Percentiles rank a stretch among this genome's conserved stretches.
phyloP scores from a whole-genome alignment of 1,140 invertebrate genomes.

The Batillaria attramentaria region DNA sequence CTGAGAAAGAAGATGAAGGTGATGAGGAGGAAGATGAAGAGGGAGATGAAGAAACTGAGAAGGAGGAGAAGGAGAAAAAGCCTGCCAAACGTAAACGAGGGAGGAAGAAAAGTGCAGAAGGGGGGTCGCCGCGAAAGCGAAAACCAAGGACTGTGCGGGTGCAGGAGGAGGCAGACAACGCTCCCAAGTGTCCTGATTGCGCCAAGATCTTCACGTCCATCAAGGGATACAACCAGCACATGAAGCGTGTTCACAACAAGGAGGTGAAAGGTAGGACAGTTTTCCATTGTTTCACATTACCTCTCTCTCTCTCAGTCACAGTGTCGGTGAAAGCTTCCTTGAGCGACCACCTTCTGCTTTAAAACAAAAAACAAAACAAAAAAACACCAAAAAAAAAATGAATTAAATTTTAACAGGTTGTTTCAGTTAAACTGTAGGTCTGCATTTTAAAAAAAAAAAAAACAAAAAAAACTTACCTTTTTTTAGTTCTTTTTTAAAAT shows the following conservation, averaged over 20 bases:
- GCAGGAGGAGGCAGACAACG: neutral
- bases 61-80: neutral
- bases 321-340: too few species aligned
- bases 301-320: too few species aligned
- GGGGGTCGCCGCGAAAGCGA: neutral
- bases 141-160: neutral
- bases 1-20: neutral
- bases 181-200: neutral
- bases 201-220: constrained; percentile 1
- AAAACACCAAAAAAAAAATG: neutral
- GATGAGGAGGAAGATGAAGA: neutral
- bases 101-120: neutral
- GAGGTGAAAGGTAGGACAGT: constrained; percentile 21
- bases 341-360: too few species aligned
- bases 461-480: neutral
- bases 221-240: constrained; percentile 27
- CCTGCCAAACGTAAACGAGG: neutral
- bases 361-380: neutral
- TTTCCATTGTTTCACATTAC: neutral
- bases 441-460: neutral
- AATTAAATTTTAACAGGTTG: neutral
- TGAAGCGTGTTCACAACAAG: constrained; percentile 29
- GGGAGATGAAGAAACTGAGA: neutral
- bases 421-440: neutral
- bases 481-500: neutral